A percentile compares a stretch with the other conserved stretches of the same genome.
Evolutionary conservation across 1,140 invertebrate species (phyloP).

Genomic region (Meloidogyne chitwoodi): DNA sequence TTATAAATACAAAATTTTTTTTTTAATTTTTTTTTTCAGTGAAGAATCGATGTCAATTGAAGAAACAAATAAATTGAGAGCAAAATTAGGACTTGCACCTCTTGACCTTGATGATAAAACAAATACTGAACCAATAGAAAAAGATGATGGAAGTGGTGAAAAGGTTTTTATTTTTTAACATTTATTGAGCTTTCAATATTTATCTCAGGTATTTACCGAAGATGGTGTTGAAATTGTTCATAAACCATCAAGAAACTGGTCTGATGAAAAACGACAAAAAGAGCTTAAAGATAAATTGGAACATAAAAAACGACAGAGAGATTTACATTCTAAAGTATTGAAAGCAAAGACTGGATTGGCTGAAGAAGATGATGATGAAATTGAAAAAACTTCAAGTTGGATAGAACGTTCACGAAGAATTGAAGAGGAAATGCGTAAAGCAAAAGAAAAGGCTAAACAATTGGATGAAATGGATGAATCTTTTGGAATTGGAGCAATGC

Average conservation of each 20-base stretch:
- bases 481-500: conserved; percentile 80
- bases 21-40: conserved; percentile 20
- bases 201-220: conserved; percentile 44
- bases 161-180: not conserved
- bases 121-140: conserved; percentile 17
- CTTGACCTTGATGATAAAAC: conserved; percentile 69
- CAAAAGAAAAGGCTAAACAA: conserved; percentile 82
- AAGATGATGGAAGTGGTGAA: conserved; percentile 8
- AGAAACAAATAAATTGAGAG: conserved; percentile 59
- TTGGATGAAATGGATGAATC: conserved; percentile 89
- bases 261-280: conserved; percentile 72
- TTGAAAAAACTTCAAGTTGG: conserved; percentile 71
- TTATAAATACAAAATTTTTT: not conserved
- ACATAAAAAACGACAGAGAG: conserved; percentile 71
- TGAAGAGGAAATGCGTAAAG: conserved; percentile 76
- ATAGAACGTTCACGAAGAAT: conserved; percentile 75
- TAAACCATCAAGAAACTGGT: conserved; percentile 78
- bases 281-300: conserved; percentile 77
- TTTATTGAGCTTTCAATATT: not conserved
- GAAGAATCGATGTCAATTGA: conserved; percentile 48
- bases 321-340: conserved; percentile 70
- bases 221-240: conserved; percentile 75
- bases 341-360: conserved; percentile 72
- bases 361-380: conserved; percentile 68
- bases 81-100: conserved; percentile 87